Evolutionary conservation across 53 echinoderm and acorn worm species (phyloP).

Genomic region (Holothuria scabra): DNA sequence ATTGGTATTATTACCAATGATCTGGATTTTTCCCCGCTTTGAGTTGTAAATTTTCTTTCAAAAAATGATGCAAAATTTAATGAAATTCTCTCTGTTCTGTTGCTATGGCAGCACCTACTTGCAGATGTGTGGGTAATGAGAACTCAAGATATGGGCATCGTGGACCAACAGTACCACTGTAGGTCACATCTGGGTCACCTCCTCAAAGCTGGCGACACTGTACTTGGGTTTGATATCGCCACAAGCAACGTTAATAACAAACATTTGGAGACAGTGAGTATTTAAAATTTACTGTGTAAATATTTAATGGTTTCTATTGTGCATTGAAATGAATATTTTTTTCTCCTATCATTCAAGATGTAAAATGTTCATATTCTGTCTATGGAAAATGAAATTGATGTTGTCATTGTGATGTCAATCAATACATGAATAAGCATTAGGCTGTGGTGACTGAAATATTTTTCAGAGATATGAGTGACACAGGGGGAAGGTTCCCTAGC

Average conservation of each 20-base stretch:
- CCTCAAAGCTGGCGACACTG: conserved; percentile 79
- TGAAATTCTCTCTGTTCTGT: neutral
- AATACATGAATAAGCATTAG: too few relatives aligned
- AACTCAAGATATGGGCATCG: conserved; percentile 80
- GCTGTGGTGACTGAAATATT: too few relatives aligned
- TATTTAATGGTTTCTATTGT: too few relatives aligned
- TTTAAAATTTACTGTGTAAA: neutral
- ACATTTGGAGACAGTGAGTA: conserved; percentile 72
- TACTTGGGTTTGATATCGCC: conserved; percentile 80
- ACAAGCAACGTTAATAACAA: conserved; percentile 85
- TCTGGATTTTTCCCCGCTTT: too few relatives aligned
- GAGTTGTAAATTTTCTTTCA: neutral
- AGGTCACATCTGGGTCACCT: conserved; percentile 90
- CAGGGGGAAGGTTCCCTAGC: too few relatives aligned
- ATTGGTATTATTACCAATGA: too few relatives aligned
- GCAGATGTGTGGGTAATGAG: conserved; percentile 96
- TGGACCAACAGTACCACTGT: conserved; percentile 92
- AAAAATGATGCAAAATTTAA: neutral
- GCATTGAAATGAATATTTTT: too few relatives aligned
- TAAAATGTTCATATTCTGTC: too few relatives aligned
- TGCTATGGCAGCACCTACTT: conserved; percentile 72
- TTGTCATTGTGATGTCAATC: too few relatives aligned
- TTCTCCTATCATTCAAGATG: too few relatives aligned
- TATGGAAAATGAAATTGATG: too few relatives aligned
- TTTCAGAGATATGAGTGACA: too few relatives aligned